Conservation (phyloP, 1,140 invertebrate species). For the Coelopa frigida region DNA sequence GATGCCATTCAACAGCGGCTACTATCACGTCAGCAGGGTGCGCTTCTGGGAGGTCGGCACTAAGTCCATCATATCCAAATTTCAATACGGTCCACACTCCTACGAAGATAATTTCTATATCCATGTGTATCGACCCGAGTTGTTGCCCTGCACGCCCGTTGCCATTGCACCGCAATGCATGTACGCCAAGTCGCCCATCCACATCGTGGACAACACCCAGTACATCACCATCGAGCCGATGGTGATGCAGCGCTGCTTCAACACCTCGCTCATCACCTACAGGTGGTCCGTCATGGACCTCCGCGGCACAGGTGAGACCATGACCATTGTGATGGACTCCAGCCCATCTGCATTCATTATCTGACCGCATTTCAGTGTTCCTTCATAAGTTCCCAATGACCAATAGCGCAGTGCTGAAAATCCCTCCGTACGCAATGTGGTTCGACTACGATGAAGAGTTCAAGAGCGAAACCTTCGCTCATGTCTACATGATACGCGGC, state of each 20-base stretch:
- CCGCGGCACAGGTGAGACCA: neutral
- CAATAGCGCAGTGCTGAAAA: neutral
- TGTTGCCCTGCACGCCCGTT: constrained; percentile 5
- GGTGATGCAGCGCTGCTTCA: neutral
- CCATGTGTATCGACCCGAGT: neutral
- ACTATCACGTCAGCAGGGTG: constrained; percentile 3
- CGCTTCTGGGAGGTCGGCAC: constrained; percentile 9
- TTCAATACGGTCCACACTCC: no score
- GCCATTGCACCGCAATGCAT: constrained; percentile 5
- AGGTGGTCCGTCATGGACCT: constrained; percentile 9
- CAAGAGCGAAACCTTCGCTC: no score
- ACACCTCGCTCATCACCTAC: neutral
- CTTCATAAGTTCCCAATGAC: constrained; percentile 8
- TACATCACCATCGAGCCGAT: constrained; percentile 9
- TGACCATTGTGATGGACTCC: no score
- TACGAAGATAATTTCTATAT: constrained; percentile 5
- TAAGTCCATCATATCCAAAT: no score
- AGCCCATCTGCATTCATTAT: no score
- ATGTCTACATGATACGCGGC: no score
- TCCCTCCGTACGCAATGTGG: constrained; percentile 12
- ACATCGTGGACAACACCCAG: constrained; percentile 7
- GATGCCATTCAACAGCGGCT: constrained; percentile 9
- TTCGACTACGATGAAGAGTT: constrained; percentile 9
- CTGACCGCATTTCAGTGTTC: neutral
- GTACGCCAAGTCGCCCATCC: constrained; percentile 7